These are phyloP conservation scores for Drosophila watanabei DNA, from an alignment of 1,140 invertebrate species.

Conservation along the genomic window DNA sequence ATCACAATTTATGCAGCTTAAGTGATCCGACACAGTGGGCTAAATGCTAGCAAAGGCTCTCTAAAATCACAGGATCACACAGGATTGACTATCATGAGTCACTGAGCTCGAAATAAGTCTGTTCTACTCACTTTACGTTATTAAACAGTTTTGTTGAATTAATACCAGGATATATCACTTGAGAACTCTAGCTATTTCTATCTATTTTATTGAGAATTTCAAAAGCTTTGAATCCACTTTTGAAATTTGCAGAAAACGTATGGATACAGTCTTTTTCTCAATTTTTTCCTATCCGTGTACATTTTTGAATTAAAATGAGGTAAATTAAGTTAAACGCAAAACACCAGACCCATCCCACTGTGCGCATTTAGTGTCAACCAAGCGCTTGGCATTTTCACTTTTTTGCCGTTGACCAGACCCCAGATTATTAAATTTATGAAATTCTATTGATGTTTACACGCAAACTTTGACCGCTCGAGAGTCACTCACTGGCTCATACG, in stretches of 20 bases:
- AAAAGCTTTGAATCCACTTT: too few species aligned
- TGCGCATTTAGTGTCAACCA: conserved; percentile 51
- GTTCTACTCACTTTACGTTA: neutral
- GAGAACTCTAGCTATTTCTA: neutral
- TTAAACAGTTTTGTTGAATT: neutral
- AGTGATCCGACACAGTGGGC: conserved; percentile 66
- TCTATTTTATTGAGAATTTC: too few species aligned
- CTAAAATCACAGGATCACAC: neutral
- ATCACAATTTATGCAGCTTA: conserved; percentile 72
- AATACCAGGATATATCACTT: neutral
- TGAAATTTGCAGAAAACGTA: too few species aligned
- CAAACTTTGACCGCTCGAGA: conserved; percentile 78
- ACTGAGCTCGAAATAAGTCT: neutral
- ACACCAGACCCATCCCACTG: conserved; percentile 32
- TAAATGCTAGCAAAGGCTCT: neutral
- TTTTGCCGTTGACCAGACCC: conserved; percentile 62
- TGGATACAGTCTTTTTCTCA: neutral
- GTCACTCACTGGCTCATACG: conserved; percentile 21
- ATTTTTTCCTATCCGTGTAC: neutral
- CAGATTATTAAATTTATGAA: conserved; percentile 83
- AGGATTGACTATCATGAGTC: neutral
- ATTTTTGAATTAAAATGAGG: neutral
- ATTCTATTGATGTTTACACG: conserved; percentile 83
- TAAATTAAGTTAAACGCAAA: neutral
- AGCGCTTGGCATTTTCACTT: conserved; percentile 69